Conservation (phyloP, 92 coral and sea anemone species). For the Muricea muricata region DNA sequence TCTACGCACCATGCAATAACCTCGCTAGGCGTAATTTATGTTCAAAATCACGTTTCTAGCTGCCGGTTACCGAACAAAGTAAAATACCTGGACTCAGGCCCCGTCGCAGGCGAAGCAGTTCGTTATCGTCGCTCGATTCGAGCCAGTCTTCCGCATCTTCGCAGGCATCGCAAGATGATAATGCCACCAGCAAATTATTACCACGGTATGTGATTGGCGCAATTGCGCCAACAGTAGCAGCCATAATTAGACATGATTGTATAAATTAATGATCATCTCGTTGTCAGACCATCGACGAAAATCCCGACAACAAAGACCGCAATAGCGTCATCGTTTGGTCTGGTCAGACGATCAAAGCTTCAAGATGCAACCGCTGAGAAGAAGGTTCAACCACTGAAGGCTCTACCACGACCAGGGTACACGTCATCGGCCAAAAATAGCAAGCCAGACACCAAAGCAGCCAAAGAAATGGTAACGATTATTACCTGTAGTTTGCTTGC, state of each 20-base stretch:
- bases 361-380: constrained; percentile 52
- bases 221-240: no score
- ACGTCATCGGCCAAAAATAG: constrained; percentile 44
- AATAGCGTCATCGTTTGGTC: constrained; percentile 39
- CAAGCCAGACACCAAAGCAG: constrained; percentile 25
- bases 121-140: constrained; percentile 23
- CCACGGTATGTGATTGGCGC: no score
- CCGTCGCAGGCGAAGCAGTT: constrained; percentile 39
- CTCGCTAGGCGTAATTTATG: no score
- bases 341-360: constrained; percentile 12
- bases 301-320: constrained; percentile 63
- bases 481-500: no score
- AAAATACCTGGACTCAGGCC: constrained; percentile 19
- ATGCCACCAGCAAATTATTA: not conserved
- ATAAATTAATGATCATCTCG: no score
- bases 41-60: constrained; percentile 5
- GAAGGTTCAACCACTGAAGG: constrained; percentile 85
- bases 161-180: not conserved
- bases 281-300: constrained; percentile 2
- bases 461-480: constrained; percentile 31
- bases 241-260: no score
- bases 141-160: constrained; percentile 40
- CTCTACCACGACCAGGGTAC: constrained; percentile 65
- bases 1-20: no score
- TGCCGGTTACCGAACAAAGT: constrained; percentile 29